These are phyloP conservation scores for Nephila pilipes DNA, from an alignment of 1,140 invertebrate genomes.

Conservation along the genomic window DNA sequence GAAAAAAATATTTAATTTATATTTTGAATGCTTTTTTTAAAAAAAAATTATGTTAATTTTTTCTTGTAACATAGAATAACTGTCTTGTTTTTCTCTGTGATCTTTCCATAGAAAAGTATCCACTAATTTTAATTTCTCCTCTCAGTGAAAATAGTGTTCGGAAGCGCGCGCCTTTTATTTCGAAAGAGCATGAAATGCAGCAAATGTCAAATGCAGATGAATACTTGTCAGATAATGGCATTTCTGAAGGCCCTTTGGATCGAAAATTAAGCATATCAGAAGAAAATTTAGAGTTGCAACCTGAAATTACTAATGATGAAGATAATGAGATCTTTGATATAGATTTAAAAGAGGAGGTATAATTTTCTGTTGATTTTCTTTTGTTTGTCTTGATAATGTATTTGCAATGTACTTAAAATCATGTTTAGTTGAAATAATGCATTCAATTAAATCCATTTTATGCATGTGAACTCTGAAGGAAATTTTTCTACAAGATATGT, in stretches of 20 bases:
- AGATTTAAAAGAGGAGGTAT: conserved; percentile 57
- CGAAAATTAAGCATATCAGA: conserved; percentile 18
- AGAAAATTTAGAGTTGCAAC: conserved; percentile 11
- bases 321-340: conserved; percentile 71
- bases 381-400: no score
- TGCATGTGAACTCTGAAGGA: no score
- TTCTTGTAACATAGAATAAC: background rate
- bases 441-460: no score
- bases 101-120: background rate
- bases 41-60: background rate
- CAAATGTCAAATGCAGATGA: background rate
- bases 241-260: background rate
- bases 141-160: background rate
- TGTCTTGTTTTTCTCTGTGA: background rate
- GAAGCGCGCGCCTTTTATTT: background rate
- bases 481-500: no score
- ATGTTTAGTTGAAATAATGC: no score
- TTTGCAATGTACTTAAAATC: no score
- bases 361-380: no score
- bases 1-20: no score
- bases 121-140: background rate
- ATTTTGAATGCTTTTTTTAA: no score
- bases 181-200: background rate
- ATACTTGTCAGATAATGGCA: background rate
- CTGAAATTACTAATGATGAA: conserved; percentile 63